These are phyloP conservation scores for Netelia virgata DNA, from an alignment of 2,888 invertebrate genomes.

Conservation along the genomic window DNA sequence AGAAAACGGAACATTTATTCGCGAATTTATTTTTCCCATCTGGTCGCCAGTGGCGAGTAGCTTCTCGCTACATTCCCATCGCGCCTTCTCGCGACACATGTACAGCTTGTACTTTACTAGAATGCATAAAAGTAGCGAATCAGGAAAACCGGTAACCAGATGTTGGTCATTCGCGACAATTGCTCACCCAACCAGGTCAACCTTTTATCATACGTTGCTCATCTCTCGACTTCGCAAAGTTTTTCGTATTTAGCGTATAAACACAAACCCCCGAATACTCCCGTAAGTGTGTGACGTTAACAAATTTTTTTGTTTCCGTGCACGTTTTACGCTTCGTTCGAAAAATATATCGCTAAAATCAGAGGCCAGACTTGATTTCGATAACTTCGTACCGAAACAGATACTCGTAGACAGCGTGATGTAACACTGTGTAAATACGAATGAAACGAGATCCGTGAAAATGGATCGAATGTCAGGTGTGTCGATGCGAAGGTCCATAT, in stretches of 20 bases:
- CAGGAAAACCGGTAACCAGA: conserved; percentile 24
- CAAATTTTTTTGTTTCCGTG: too few relatives aligned
- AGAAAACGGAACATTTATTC: background rate
- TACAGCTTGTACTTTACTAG: background rate
- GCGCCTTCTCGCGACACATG: background rate
- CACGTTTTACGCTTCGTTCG: too few relatives aligned
- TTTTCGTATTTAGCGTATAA: too few relatives aligned
- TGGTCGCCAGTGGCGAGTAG: too few relatives aligned
- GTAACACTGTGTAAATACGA: background rate
- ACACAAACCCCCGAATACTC: too few relatives aligned
- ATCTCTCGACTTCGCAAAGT: too few relatives aligned
- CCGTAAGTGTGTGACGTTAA: background rate
- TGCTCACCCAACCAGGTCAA: background rate
- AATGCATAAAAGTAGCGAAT: conserved; percentile 2
- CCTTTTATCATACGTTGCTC: background rate
- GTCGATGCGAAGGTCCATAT: conserved; percentile 5
- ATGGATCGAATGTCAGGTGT: conserved; percentile 46
- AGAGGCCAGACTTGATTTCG: too few relatives aligned
- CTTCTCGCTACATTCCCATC: too few relatives aligned
- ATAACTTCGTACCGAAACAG: background rate
- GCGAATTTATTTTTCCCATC: background rate
- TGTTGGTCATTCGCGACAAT: conserved; percentile 26
- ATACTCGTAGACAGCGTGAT: too few relatives aligned
- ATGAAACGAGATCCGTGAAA: conserved; percentile 3
- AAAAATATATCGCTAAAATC: too few relatives aligned